phyloP scores from a whole-genome alignment of 92 coral and sea anemone species.

The Heteractis magnifica region DNA sequence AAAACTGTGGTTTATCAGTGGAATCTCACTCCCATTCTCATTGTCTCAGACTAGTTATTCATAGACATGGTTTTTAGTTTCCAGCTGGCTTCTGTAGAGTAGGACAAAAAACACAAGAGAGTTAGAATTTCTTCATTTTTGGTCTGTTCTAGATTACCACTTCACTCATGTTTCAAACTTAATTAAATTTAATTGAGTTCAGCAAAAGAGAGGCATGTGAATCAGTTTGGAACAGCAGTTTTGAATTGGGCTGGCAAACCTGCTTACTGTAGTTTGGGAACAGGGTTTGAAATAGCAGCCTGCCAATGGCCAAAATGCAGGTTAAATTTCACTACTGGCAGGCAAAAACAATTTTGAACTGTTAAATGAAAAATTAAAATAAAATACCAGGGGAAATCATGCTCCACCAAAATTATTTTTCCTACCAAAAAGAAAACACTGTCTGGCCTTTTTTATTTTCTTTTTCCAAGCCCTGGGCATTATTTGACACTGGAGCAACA shows the following conservation, averaged over 20 bases:
- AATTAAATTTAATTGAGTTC: background rate
- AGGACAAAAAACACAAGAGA: background rate
- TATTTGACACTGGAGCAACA: no score
- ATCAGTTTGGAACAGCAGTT: background rate
- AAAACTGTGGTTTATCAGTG: background rate
- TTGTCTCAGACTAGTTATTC: background rate
- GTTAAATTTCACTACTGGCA: no score
- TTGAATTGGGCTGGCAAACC: background rate
- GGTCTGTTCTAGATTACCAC: background rate
- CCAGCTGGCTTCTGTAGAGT: constrained; percentile 32
- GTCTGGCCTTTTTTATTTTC: no score
- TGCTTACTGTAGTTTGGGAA: background rate
- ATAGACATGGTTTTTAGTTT: background rate
- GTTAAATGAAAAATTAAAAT: no score
- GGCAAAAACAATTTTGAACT: no score
- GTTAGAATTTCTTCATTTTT: background rate
- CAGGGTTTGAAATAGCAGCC: no score
- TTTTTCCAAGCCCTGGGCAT: no score
- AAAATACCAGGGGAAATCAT: no score
- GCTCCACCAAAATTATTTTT: no score
- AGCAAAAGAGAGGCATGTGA: background rate
- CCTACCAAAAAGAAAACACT: no score
- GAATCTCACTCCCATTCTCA: background rate
- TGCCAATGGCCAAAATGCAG: no score
- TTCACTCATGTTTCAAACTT: no score